Percentiles rank a stretch among this genome's conserved stretches.
Evolutionary conservation across 92 coral and sea anemone species (phyloP).

Genomic region (Phenganax stokvisi): DNA sequence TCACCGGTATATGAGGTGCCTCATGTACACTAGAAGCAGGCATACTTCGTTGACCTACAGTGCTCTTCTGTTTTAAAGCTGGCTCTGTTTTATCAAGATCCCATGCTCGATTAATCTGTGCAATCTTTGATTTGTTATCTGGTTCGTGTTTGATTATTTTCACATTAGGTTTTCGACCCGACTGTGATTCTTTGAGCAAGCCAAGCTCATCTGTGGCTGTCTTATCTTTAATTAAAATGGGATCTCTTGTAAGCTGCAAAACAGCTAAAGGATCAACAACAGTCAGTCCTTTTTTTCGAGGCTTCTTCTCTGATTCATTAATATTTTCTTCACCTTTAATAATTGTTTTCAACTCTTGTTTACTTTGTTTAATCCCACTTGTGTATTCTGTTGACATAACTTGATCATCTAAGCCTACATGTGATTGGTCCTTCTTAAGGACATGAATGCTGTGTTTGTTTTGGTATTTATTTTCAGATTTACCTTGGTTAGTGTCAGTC

Average conservation of each 20-base stretch:
- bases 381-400: constrained; percentile 12
- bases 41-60: constrained; percentile 6
- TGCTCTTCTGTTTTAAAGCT: neutral
- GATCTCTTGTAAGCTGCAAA: constrained; percentile 17
- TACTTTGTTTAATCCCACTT: constrained; percentile 32
- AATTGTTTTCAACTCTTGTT: constrained; percentile 17
- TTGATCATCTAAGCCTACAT: constrained; percentile 17
- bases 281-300: constrained; percentile 7
- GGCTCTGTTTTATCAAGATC: constrained; percentile 3
- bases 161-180: constrained; percentile 21
- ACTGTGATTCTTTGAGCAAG: constrained; percentile 6
- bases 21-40: neutral
- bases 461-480: constrained; percentile 25
- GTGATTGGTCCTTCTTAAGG: constrained; percentile 22
- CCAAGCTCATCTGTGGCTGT: constrained; percentile 16
- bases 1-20: constrained; percentile 10
- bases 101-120: constrained; percentile 26
- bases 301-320: constrained; percentile 8
- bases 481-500: constrained; percentile 24
- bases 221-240: constrained; percentile 13
- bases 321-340: constrained; percentile 19
- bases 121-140: constrained; percentile 27
- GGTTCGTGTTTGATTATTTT: constrained; percentile 23
- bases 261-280: constrained; percentile 34
- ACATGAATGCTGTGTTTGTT: constrained; percentile 32